phyloP scores from a whole-genome alignment of 1,140 invertebrate species.

The Ctenoplectra terminalis region DNA sequence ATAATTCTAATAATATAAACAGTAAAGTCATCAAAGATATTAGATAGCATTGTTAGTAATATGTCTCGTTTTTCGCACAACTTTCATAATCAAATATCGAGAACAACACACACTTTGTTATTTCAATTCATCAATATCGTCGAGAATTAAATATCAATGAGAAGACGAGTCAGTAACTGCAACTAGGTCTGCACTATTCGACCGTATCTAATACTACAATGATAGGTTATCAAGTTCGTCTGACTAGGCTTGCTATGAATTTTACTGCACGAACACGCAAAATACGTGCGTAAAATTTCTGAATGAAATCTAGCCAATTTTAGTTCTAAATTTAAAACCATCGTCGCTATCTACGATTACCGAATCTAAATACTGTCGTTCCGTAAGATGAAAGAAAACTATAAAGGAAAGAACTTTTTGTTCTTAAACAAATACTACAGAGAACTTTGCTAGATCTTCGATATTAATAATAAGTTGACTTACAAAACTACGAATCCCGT shows the following conservation, averaged over 20 bases:
- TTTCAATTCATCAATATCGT: not conserved
- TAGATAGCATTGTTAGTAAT: not conserved
- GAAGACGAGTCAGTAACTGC: not conserved
- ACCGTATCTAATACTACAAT: not conserved
- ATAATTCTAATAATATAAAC: too few species aligned
- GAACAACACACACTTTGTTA: not conserved
- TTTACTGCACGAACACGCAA: not conserved
- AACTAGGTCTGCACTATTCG: constrained; percentile 6
- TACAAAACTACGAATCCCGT: too few species aligned
- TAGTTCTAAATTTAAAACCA: not conserved
- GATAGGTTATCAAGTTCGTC: constrained; percentile 10
- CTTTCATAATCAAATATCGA: not conserved
- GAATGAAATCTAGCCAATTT: not conserved
- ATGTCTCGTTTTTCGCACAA: not conserved
- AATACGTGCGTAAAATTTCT: not conserved
- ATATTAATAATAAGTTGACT: too few species aligned
- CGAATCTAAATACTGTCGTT: too few species aligned
- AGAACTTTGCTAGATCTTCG: too few species aligned
- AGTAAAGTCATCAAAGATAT: not conserved
- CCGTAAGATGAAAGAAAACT: not conserved
- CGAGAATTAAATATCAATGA: not conserved
- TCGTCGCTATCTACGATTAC: too few species aligned
- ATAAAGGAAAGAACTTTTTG: too few species aligned
- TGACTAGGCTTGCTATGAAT: not conserved
- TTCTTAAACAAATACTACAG: too few species aligned